Evolutionary conservation across 1,140 invertebrate genomes (phyloP).

Genomic region (Sycophila sp.): DNA sequence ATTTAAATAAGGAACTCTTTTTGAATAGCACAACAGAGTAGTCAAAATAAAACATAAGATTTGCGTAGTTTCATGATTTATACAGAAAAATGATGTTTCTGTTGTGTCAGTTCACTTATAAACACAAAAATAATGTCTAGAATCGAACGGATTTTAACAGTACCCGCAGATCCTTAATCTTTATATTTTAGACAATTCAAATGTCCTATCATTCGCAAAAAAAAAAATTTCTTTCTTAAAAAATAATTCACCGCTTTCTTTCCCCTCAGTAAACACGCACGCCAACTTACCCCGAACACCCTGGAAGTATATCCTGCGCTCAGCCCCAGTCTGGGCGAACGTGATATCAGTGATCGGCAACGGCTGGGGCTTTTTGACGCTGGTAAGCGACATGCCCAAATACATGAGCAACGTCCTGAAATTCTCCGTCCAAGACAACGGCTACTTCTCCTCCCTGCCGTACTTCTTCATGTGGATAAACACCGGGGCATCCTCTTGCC

Average conservation of each 20-base stretch:
- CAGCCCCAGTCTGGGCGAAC: constrained; percentile 79
- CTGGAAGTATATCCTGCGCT: constrained; percentile 80
- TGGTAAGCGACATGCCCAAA: constrained; percentile 90
- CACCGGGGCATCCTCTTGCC: constrained; percentile 69
- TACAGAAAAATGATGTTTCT: too few species aligned
- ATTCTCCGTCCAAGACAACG: constrained; percentile 80
- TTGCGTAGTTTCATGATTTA: too few species aligned
- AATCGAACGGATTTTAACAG: too few species aligned
- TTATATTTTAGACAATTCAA: too few species aligned
- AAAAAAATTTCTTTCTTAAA: not conserved
- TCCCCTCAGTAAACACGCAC: constrained; percentile 54
- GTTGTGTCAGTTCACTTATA: too few species aligned
- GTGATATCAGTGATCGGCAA: constrained; percentile 82
- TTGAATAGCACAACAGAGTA: too few species aligned
- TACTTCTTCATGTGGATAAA: constrained; percentile 79
- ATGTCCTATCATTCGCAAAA: constrained; percentile 61
- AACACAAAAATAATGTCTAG: too few species aligned
- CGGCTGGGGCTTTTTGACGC: constrained; percentile 94
- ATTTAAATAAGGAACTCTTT: too few species aligned
- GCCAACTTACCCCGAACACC: constrained; percentile 72
- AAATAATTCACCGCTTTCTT: too few species aligned
- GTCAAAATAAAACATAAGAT: too few species aligned
- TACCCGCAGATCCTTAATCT: too few species aligned
- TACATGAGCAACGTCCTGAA: constrained; percentile 90
- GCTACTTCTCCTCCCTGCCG: constrained; percentile 75